Conservation (phyloP, 2,797 vertebrate genomes). For the Hippopotamyrus pictus region DNA sequence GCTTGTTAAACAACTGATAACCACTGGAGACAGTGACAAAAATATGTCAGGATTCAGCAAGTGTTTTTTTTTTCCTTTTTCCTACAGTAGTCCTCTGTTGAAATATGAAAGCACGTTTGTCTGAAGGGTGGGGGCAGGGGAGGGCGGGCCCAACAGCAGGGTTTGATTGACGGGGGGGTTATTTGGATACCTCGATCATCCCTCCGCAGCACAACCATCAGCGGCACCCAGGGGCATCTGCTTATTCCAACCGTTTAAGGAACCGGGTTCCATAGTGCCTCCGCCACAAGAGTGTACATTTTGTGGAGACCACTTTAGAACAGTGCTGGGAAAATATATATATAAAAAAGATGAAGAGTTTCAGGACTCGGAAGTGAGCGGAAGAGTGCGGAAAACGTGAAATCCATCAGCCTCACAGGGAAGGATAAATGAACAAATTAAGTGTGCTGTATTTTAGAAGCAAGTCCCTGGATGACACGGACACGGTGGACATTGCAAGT, state of each 20-base stretch:
- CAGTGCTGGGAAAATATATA: not conserved
- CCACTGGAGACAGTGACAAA: constrained; percentile 23
- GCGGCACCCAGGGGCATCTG: constrained; percentile 21
- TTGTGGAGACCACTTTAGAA: constrained; percentile 21
- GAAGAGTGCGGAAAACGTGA: not conserved
- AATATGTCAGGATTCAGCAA: constrained; percentile 26
- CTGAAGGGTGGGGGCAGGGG: constrained; percentile 7
- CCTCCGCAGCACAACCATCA: constrained; percentile 19
- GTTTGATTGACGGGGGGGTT: constrained; percentile 19
- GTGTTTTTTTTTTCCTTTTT: constrained; percentile 16
- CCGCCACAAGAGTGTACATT: constrained; percentile 31
- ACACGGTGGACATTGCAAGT: not conserved
- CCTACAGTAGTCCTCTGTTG: constrained; percentile 21
- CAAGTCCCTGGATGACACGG: not conserved
- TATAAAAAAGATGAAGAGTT: not conserved
- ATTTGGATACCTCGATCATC: constrained; percentile 26
- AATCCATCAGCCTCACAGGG: not conserved
- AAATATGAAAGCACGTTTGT: constrained; percentile 25
- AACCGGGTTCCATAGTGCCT: constrained; percentile 20
- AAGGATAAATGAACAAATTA: not conserved
- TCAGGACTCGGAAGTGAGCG: not conserved
- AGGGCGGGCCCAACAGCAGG: not conserved
- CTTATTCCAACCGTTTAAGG: constrained; percentile 28
- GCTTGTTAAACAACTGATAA: constrained; percentile 23
- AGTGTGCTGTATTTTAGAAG: not conserved